Percentiles rank a stretch among this genome's conserved stretches.
phyloP scores from a whole-genome alignment of 2,888 invertebrate genomes.

The Machimus rusticus region DNA sequence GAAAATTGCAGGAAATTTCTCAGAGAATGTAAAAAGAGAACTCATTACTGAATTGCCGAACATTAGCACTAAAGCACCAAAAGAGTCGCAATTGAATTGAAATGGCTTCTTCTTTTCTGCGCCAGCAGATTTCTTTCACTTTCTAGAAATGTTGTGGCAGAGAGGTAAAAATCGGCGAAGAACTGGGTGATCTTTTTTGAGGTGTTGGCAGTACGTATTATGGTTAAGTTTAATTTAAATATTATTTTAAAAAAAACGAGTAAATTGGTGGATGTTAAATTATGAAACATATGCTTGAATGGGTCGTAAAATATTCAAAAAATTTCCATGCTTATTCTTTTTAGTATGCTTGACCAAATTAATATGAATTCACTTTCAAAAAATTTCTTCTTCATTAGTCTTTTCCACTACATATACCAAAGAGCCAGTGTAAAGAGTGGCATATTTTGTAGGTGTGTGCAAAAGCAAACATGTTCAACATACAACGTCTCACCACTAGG shows the following conservation, averaged over 20 bases:
- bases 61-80: neutral
- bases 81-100: neutral
- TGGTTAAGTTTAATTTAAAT: neutral
- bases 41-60: neutral
- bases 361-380: conserved; percentile 40
- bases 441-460: neutral
- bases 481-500: neutral
- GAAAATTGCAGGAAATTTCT: neutral
- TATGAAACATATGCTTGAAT: neutral
- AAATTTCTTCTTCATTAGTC: conserved; percentile 38
- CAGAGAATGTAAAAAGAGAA: neutral
- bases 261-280: neutral
- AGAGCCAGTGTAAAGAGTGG: neutral
- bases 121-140: conserved; percentile 5
- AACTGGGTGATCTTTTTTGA: neutral
- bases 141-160: conserved; percentile 20
- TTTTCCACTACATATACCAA: neutral
- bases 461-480: neutral
- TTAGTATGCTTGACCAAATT: conserved; percentile 5
- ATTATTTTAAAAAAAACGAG: neutral
- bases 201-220: neutral
- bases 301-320: neutral
- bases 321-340: neutral
- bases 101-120: neutral
- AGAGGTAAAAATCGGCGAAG: neutral